Conservation (phyloP, 2,113 vertebrate genomes). For the Myrmecophaga tridactyla region DNA sequence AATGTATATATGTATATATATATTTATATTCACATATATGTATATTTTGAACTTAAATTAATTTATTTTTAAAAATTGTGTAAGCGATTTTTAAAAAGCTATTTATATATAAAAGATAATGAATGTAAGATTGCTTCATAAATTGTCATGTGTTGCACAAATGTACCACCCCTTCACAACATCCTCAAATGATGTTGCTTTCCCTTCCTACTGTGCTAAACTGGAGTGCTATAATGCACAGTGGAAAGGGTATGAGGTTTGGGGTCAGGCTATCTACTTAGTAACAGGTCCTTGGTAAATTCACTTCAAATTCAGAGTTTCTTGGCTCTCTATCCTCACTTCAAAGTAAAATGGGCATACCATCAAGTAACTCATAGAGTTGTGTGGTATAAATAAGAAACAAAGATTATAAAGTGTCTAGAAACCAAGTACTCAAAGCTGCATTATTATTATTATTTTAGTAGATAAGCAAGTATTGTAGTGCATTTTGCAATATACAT, state of each 20-base stretch:
- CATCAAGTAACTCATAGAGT: neutral
- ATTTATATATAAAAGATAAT: neutral
- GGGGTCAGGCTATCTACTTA: neutral
- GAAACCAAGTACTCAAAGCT: neutral
- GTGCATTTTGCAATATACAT: neutral
- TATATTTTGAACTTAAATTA: neutral
- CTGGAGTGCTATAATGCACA: neutral
- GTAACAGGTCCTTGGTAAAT: neutral
- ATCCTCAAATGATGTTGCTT: neutral
- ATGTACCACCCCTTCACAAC: neutral
- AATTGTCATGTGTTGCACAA: neutral
- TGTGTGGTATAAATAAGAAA: neutral
- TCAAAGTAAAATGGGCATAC: neutral
- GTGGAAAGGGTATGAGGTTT: neutral
- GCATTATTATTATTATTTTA: neutral
- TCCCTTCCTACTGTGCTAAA: neutral
- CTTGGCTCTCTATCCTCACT: neutral
- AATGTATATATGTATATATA: neutral
- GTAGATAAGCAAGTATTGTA: neutral
- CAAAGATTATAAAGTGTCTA: neutral
- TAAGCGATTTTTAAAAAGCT: neutral
- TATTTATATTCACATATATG: neutral
- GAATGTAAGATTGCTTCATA: neutral
- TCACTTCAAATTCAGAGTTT: neutral
- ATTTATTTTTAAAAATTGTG: neutral